These are phyloP conservation scores for Glossosoma conforme DNA, from an alignment of 1,140 invertebrate species.

Conservation along the genomic window DNA sequence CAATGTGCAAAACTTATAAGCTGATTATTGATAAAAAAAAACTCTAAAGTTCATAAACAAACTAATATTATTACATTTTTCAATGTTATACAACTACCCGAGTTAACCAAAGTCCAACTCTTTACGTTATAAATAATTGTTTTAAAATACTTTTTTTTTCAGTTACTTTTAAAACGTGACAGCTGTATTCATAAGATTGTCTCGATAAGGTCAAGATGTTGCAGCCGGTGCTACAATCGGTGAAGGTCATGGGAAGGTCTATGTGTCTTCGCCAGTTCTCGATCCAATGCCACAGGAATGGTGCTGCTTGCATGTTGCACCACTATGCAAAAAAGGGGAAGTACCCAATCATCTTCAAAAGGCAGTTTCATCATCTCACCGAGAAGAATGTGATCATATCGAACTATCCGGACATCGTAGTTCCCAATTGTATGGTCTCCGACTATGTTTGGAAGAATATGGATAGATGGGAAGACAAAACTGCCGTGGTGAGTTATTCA, in stretches of 20 bases:
- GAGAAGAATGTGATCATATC: slow-evolving; percentile 38
- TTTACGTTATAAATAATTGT: too few species aligned
- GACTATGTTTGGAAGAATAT: slow-evolving; percentile 61
- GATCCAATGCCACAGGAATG: slow-evolving; percentile 5
- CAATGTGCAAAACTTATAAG: too few species aligned
- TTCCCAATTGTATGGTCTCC: slow-evolving; percentile 53
- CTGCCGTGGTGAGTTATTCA: slow-evolving; percentile 54
- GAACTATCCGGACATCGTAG: slow-evolving; percentile 45
- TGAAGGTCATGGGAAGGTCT: slow-evolving; percentile 3
- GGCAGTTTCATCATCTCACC: slow-evolving; percentile 23
- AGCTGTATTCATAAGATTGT: too few species aligned
- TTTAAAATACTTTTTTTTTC: too few species aligned
- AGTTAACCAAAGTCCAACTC: too few species aligned
- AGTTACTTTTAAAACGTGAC: too few species aligned
- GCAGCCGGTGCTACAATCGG: slow-evolving; percentile 10
- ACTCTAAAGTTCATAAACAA: too few species aligned
- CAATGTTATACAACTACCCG: too few species aligned
- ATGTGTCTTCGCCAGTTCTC: slow-evolving; percentile 10
- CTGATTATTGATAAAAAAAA: too few species aligned
- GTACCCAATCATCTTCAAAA: slow-evolving; percentile 2
- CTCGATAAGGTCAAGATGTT: slow-evolving; percentile 18
- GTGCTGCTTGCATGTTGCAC: neutral
- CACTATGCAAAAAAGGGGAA: slow-evolving; percentile 10
- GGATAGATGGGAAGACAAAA: slow-evolving; percentile 55
- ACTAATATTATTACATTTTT: too few species aligned